Base-by-base conservation (phyloP, 2,797 vertebrate species). In the Garrulus glandarius region DNA sequence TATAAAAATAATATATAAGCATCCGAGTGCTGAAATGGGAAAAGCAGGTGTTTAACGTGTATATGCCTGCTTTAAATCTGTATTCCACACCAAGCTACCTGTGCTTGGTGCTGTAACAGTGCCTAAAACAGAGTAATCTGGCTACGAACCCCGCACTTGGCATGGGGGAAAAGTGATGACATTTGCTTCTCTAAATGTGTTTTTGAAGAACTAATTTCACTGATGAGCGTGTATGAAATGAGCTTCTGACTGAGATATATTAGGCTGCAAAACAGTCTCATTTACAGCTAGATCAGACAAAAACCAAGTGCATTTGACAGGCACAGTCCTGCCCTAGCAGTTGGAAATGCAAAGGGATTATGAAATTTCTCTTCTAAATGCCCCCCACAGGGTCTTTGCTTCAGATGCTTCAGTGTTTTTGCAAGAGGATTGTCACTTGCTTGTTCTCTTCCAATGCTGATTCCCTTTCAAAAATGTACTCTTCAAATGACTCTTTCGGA, bases 151-250 rank as follows among this genome's bases (percentile, higher is more conserved):
- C 36, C 2, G 3, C 46, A 23, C 82, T 88, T 93, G 87, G 72
- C 75, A 77, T 9, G 1, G 37, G 50, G 63, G 52, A 34, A 78
- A 94, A 93, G 16, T 29, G 70, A 88, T 94, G 79, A 50, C 81
- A 84, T 96, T 94, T 93, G 86, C 29, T 84, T 93, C 65, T 92
- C 79, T 93, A 93, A 93, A 88, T 79, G 78, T 92, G 83, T 68
- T 96, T 93, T 93, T 93, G 61, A 94, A 76, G 89, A 87, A 92
- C 84, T 96, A 88, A 95, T 96, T 95, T 85, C 80, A 81, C 71
- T 97, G 94, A 93, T 89, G 83, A 92, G 80, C 1, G 1, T 91
- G 84, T 95, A 82, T 92, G 91, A 96, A 96, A 96, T 96, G 94
- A 95, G 68, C 63, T 92, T 92, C 92, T 92, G 92, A 89, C 70